Evolutionary conservation across 2,888 invertebrate genomes (phyloP).

Genomic region (Margaritifera margaritifera): DNA sequence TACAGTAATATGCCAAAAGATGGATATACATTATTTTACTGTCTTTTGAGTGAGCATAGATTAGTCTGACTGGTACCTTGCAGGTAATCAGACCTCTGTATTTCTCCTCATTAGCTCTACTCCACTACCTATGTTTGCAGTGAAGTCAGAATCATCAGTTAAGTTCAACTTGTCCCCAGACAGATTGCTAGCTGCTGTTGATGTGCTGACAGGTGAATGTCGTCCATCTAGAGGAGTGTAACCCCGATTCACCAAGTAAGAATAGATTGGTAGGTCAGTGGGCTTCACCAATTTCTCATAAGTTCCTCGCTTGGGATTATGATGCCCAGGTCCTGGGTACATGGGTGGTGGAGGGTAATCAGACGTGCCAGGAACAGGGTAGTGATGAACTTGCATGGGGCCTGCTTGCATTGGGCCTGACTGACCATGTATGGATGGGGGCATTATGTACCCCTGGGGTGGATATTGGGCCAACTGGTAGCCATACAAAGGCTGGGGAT

Average conservation of each 20-base stretch:
- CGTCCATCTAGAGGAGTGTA: conserved; percentile 52
- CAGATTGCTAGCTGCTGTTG: conserved; percentile 40
- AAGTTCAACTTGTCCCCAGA: conserved; percentile 32
- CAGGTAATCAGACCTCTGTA: conserved; percentile 8
- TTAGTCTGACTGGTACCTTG: no score
- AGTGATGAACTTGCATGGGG: conserved; percentile 5
- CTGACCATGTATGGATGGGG: no score
- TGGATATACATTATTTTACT: no score
- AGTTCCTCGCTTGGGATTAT: conserved; percentile 10
- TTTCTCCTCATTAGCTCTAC: conserved; percentile 49
- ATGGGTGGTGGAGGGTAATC: conserved; percentile 10
- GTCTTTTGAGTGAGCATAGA: no score
- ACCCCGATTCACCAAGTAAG: conserved; percentile 61
- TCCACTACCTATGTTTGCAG: conserved; percentile 46
- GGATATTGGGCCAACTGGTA: conserved; percentile 15
- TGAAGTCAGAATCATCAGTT: conserved; percentile 38
- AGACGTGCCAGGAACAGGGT: neutral
- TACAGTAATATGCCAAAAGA: no score
- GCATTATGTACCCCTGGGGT: no score
- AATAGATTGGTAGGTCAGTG: conserved; percentile 49
- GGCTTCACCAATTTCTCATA: conserved; percentile 5
- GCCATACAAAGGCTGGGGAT: conserved; percentile 51
- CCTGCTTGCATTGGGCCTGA: conserved; percentile 2
- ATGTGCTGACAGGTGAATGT: conserved; percentile 35
- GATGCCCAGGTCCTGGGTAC: conserved; percentile 11